These are phyloP conservation scores for Nothobranchius furzeri DNA, from an alignment of 2,113 vertebrate species.

Conservation along the genomic window DNA sequence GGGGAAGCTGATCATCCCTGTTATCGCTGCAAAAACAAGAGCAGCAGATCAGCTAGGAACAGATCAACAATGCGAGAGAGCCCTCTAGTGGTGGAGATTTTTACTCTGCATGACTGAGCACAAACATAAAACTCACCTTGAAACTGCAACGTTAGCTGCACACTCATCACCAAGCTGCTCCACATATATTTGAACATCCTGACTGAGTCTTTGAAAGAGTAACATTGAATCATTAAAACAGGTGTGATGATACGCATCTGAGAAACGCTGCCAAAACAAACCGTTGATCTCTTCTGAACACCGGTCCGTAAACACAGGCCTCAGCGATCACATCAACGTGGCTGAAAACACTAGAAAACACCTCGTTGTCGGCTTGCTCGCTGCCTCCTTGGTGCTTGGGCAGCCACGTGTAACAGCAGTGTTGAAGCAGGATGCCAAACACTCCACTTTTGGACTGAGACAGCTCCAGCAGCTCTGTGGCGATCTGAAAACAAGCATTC, in stretches of 20 bases:
- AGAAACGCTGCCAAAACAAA: constrained; percentile 46
- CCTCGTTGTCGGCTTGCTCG: constrained; percentile 14
- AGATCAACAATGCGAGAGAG: not conserved
- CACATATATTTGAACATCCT: constrained; percentile 89
- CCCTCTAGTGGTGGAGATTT: constrained; percentile 55
- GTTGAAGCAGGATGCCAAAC: constrained; percentile 84
- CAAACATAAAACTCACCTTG: constrained; percentile 44
- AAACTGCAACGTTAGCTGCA: constrained; percentile 81
- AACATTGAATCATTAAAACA: not conserved
- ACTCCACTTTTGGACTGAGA: constrained; percentile 89
- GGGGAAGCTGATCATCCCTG: constrained; percentile 88
- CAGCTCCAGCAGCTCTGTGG: constrained; percentile 84
- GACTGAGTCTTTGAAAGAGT: constrained; percentile 80
- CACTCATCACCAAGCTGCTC: constrained; percentile 86
- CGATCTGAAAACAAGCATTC: constrained; percentile 75
- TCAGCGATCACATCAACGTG: constrained; percentile 85
- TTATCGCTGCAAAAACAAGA: constrained; percentile 79
- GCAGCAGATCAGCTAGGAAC: not conserved
- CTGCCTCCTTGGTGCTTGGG: constrained; percentile 41
- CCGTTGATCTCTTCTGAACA: constrained; percentile 93
- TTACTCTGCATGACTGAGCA: not conserved
- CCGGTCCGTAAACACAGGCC: constrained; percentile 89
- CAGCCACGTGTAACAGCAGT: constrained; percentile 89
- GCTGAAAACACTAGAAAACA: constrained; percentile 79
- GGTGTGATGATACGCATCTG: not conserved